Conservation (phyloP, 2,113 vertebrate genomes). For the Hucho hucho region DNA sequence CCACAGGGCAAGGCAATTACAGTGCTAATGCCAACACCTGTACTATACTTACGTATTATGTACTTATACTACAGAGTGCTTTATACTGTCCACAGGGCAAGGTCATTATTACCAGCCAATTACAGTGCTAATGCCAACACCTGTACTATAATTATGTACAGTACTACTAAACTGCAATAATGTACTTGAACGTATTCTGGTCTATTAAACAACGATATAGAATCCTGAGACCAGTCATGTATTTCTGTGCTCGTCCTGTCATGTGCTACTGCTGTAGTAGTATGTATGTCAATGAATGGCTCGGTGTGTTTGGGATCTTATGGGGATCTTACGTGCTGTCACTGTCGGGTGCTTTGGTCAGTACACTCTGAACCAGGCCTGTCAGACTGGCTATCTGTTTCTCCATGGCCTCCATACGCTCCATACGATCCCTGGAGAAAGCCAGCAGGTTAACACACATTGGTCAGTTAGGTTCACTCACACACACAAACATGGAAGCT, state of each 20-base stretch:
- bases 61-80: slow-evolving; percentile 11
- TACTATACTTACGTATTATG: slow-evolving; percentile 35
- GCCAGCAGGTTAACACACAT: background rate
- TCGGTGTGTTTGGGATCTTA: slow-evolving; percentile 24
- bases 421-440: slow-evolving; percentile 66
- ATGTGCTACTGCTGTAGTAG: slow-evolving; percentile 41
- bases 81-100: slow-evolving; percentile 9
- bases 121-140: background rate
- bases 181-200: background rate
- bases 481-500: background rate
- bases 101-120: background rate
- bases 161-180: slow-evolving; percentile 34
- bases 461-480: background rate
- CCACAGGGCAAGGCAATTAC: slow-evolving; percentile 76
- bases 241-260: slow-evolving; percentile 1
- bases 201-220: background rate
- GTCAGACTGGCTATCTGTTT: slow-evolving; percentile 99
- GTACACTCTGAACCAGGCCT: slow-evolving; percentile 92
- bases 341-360: slow-evolving; percentile 89
- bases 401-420: slow-evolving; percentile 99
- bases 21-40: slow-evolving; percentile 72
- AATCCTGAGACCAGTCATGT: background rate
- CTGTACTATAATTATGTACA: slow-evolving; percentile 20
- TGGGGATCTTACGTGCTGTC: slow-evolving; percentile 85
- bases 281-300: slow-evolving; percentile 23